Evolutionary conservation across 30 jellyfish, hydroid and myxozoan species (phyloP).

Genomic region (Hydractinia symbiolongicarpus): DNA sequence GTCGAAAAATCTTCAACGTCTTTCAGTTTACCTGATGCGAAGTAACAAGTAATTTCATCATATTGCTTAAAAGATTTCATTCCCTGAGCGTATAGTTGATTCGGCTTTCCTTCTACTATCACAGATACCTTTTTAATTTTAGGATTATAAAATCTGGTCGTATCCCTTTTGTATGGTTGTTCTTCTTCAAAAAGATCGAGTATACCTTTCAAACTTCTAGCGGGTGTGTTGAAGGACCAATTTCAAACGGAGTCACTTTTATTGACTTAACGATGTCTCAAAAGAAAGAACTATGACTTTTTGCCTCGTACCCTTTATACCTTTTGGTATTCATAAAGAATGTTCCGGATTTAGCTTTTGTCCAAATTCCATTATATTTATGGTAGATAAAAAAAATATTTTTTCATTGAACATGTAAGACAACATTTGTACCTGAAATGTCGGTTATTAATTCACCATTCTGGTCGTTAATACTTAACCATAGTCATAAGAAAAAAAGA

Average conservation of each 20-base stretch:
- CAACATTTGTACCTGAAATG: not conserved
- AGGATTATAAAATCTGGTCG: not conserved
- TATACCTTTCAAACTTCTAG: not conserved
- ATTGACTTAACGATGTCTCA: not conserved
- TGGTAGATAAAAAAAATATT: not conserved
- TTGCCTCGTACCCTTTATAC: slow-evolving; percentile 2
- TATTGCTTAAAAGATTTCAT: not conserved
- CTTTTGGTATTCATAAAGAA: not conserved
- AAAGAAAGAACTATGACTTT: not conserved
- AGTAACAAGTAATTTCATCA: not conserved
- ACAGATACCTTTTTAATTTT: not conserved
- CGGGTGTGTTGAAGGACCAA: not conserved
- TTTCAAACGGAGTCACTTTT: not conserved
- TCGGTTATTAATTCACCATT: not conserved
- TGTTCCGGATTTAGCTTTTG: not conserved
- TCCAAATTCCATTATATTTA: not conserved
- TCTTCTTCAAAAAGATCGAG: not conserved
- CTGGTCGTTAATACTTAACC: not conserved
- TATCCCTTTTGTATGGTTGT: not conserved
- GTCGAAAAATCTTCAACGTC: not conserved
- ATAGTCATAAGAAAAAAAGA: no score
- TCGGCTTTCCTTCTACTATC: not conserved
- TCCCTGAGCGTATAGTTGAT: not conserved
- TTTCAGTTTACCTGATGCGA: not conserved
- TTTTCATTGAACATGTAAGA: not conserved